phyloP scores from a whole-genome alignment of 2,113 vertebrate genomes.

The Sander vitreus region DNA sequence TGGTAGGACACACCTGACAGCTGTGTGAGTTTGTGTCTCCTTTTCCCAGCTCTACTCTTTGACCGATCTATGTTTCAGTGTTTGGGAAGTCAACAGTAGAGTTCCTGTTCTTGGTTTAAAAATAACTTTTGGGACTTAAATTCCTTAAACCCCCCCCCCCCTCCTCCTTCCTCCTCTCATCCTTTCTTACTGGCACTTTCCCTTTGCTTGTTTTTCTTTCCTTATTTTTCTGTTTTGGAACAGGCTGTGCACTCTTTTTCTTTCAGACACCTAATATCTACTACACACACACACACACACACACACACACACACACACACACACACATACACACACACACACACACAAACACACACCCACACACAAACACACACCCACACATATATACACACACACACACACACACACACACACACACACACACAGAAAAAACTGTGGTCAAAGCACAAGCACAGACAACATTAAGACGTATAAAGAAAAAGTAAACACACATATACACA shows the following conservation, averaged over 20 bases:
- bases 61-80: slow-evolving; percentile 57
- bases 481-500: neutral
- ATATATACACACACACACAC: no score
- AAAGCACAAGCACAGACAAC: no score
- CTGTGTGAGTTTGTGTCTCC: slow-evolving; percentile 38
- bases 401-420: no score
- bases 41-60: slow-evolving; percentile 36
- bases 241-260: slow-evolving; percentile 28
- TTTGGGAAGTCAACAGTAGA: slow-evolving; percentile 80
- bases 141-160: slow-evolving; percentile 5
- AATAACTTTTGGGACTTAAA: slow-evolving; percentile 79
- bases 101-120: slow-evolving; percentile 83
- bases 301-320: neutral
- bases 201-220: slow-evolving; percentile 61
- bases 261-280: slow-evolving; percentile 23
- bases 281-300: neutral
- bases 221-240: slow-evolving; percentile 57
- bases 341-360: neutral
- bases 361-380: no score
- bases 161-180: slow-evolving; percentile 15
- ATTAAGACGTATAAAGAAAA: no score
- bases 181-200: slow-evolving; percentile 59
- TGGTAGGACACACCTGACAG: slow-evolving; percentile 47
- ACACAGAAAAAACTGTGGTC: no score
- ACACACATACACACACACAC: neutral